These are phyloP conservation scores for Standfussiana lucernea DNA, from an alignment of 2,888 invertebrate species.

Conservation along the genomic window DNA sequence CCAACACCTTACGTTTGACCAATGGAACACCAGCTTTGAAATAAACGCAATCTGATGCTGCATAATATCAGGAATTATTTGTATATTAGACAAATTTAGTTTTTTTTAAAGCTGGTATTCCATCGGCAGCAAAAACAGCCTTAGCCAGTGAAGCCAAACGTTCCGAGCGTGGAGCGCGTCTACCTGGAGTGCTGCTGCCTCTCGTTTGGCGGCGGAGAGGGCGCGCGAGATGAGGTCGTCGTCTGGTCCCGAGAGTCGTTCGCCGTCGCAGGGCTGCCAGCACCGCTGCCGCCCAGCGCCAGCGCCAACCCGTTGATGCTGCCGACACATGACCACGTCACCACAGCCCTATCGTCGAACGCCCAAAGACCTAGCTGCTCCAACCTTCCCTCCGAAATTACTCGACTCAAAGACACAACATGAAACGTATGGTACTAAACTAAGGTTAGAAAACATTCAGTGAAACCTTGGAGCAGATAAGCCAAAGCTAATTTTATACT, in stretches of 20 bases:
- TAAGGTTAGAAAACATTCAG: slow-evolving; percentile 63
- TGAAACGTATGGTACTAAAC: slow-evolving; percentile 62
- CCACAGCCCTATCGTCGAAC: slow-evolving; percentile 86
- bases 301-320: slow-evolving; percentile 91
- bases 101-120: slow-evolving; percentile 73
- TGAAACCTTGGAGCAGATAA: slow-evolving; percentile 85
- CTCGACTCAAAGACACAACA: slow-evolving; percentile 60
- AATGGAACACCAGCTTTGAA: slow-evolving; percentile 77
- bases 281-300: slow-evolving; percentile 89
- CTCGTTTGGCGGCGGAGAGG: slow-evolving; percentile 87
- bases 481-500: slow-evolving; percentile 78
- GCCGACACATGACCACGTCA: slow-evolving; percentile 90
- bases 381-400: slow-evolving; percentile 70
- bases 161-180: slow-evolving; percentile 86
- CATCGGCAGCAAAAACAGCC: slow-evolving; percentile 75
- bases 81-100: neutral
- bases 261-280: slow-evolving; percentile 83
- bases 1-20: slow-evolving; percentile 82
- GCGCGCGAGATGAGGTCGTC: slow-evolving; percentile 86
- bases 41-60: slow-evolving; percentile 23
- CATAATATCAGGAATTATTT: neutral
- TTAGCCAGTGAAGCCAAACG: slow-evolving; percentile 85
- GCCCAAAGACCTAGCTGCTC: slow-evolving; percentile 84
- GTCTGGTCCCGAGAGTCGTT: slow-evolving; percentile 82
- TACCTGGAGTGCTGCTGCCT: slow-evolving; percentile 89